These are phyloP conservation scores for Pegea sp. DNA, from an alignment of 23 tunicate genomes.

Conservation along the genomic window DNA sequence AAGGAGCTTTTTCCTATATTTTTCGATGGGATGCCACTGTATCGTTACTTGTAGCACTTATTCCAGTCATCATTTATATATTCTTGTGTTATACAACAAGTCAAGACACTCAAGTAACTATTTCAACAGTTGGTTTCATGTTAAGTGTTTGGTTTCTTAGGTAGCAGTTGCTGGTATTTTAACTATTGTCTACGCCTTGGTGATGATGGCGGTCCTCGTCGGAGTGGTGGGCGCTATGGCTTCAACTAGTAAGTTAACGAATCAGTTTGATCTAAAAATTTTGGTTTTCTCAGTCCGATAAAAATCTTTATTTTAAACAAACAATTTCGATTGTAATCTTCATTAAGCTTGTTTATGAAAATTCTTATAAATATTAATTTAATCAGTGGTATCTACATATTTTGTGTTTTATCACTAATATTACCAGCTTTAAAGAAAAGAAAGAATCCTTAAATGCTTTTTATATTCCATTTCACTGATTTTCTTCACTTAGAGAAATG, in stretches of 20 bases:
- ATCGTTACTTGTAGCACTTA: slow-evolving; percentile 53
- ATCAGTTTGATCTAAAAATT: not conserved
- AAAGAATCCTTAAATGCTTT: no score
- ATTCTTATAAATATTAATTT: no score
- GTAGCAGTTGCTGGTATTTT: slow-evolving; percentile 77
- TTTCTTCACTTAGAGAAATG: no score
- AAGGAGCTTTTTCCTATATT: slow-evolving; percentile 68
- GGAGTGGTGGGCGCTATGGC: slow-evolving; percentile 79
- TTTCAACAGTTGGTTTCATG: not conserved
- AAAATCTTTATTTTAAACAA: not conserved
- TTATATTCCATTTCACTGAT: no score
- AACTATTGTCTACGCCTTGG: slow-evolving; percentile 74
- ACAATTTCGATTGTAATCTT: no score
- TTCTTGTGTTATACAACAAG: slow-evolving; percentile 78
- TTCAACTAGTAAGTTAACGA: slow-evolving; percentile 24
- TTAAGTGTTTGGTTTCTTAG: slow-evolving; percentile 3
- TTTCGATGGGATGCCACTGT: slow-evolving; percentile 35
- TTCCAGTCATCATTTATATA: slow-evolving; percentile 74
- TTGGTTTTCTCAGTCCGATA: not conserved
- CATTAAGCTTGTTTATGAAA: no score
- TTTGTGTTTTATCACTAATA: no score
- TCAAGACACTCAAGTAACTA: slow-evolving; percentile 44
- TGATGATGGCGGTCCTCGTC: slow-evolving; percentile 93
- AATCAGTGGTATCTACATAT: no score
- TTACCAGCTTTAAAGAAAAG: no score